Evolutionary conservation across 2,113 vertebrate species (phyloP), one percentile per base, ranked within the genome.

Genomic region (Hippocampus abdominalis): DNA sequence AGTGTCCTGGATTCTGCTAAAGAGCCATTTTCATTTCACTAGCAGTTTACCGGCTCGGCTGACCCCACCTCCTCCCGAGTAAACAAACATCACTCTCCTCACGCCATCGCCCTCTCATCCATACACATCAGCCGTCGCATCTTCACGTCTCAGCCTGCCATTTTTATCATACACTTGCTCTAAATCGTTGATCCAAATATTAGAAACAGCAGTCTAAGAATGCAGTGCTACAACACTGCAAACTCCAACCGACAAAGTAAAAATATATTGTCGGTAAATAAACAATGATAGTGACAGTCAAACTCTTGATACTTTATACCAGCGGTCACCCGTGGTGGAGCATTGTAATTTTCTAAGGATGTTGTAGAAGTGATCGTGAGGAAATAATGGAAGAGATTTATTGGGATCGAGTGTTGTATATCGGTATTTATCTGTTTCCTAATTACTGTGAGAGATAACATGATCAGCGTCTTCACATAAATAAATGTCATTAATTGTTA

Each of bases 11-110:
- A 88, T 92, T 92, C 90, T 90, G 90, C 91, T 93, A 91, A 92
- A 91, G 88, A 92, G 91, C 90, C 91, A 92, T 93, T 93, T 93
- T 93, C 90, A 93, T 93, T 92, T 93, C 91, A 91, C 91, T 87
- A 91, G 89, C 87, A 89, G 87, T 92, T 91, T 90, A 90, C 88
- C 85, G 79, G 78, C 81, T 83, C 70, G 70, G 59, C 81, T 65
- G 64, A 44, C 74, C 81, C 75, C 80, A 81, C 85, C 80, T 82
- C 84, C 79, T 81, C 85, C 78, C 86, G 81, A 77, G 83, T 90
- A 92, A 64, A 51, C 66, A 67, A 91, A 92, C 89, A 89, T 88
- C 75, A 48, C 75, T 80, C 86, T 76, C 86, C 78, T 77, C 70
- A 66, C 64, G 78, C 84, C 74, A 77, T 84, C 75, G 80, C 62